Conservation (phyloP, 2,797 vertebrate species). For the Alca torda region DNA sequence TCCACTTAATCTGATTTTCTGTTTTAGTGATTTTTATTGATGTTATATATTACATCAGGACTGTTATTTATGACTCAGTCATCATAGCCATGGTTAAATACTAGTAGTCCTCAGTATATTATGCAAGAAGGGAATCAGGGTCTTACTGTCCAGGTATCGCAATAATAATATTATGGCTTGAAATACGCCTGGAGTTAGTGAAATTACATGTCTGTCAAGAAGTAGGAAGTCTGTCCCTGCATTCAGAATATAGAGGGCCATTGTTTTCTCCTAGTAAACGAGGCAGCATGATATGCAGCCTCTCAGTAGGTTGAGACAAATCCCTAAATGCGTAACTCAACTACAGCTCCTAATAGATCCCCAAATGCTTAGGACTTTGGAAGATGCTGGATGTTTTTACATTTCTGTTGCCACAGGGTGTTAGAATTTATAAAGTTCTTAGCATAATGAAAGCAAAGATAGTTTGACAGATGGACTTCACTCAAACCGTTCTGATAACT, state of each 20-base stretch:
- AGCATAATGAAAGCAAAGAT: not conserved
- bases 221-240: not conserved
- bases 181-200: not conserved
- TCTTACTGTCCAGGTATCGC: not conserved
- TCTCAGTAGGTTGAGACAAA: not conserved
- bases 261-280: not conserved
- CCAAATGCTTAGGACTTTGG: not conserved
- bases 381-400: not conserved
- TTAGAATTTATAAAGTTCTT: not conserved
- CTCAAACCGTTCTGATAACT: not conserved
- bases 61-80: not conserved
- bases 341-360: not conserved
- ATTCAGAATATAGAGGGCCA: not conserved
- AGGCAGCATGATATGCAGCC: not conserved
- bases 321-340: not conserved
- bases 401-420: not conserved
- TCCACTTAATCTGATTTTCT: constrained; percentile 25
- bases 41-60: not conserved
- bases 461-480: not conserved
- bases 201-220: not conserved
- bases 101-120: not conserved
- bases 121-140: not conserved
- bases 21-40: not conserved
- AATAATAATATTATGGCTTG: not conserved
- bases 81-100: not conserved